Percentiles rank a stretch among this genome's conserved stretches.
These are phyloP conservation scores for Rallus crepitans DNA, from an alignment of 2,797 vertebrate genomes.

Conservation along the genomic window DNA sequence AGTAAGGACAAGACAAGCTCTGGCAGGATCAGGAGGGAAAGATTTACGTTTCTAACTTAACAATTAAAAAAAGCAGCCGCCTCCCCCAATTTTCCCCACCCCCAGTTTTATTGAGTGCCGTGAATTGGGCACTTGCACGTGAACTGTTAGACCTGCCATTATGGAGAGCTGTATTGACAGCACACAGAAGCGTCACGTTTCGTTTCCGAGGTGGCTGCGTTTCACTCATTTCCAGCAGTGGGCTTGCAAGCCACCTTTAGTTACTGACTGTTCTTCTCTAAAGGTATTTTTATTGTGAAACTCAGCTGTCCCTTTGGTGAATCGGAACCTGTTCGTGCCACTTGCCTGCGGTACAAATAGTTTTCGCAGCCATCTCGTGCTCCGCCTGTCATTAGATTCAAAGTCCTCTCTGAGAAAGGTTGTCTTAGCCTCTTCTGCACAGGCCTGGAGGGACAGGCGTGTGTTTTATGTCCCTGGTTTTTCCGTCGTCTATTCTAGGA, in stretches of 20 bases:
- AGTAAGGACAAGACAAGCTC: slow-evolving; percentile 20
- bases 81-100: too few species aligned
- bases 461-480: background rate
- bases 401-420: background rate
- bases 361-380: background rate
- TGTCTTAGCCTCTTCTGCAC: background rate
- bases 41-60: background rate
- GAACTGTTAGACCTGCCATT: background rate
- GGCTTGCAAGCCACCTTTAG: background rate
- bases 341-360: background rate
- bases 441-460: background rate
- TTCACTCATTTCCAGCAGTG: background rate
- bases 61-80: background rate
- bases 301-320: background rate
- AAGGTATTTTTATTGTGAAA: background rate
- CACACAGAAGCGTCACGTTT: background rate
- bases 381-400: background rate
- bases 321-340: background rate
- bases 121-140: background rate
- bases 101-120: background rate
- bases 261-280: background rate
- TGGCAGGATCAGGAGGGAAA: background rate
- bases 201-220: background rate
- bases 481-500: background rate
- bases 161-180: background rate